These are phyloP conservation scores for Aleadryas rufinucha DNA, from an alignment of 2,113 vertebrate genomes.

Conservation along the genomic window DNA sequence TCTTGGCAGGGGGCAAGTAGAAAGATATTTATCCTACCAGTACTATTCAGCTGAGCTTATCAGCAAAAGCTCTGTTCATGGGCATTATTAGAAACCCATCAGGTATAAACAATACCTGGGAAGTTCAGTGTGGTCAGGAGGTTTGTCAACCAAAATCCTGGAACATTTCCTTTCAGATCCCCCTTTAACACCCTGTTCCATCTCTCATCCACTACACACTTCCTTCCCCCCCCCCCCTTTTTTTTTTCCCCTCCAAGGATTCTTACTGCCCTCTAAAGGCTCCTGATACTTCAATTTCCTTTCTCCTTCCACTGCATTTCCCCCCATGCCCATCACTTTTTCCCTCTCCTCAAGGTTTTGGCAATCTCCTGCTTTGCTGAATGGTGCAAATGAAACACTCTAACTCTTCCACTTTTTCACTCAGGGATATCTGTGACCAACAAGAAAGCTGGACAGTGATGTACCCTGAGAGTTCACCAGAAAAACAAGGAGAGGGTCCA, in stretches of 20 bases:
- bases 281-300: neutral
- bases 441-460: neutral
- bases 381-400: neutral
- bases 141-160: neutral
- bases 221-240: accelerated
- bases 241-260: neutral
- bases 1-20: neutral
- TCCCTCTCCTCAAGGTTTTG: neutral
- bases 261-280: constrained; percentile 46
- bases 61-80: neutral
- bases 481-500: neutral
- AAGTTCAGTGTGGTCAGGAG: neutral
- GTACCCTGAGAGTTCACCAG: neutral
- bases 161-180: neutral
- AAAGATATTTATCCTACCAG: neutral
- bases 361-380: neutral
- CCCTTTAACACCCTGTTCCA: neutral
- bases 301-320: neutral
- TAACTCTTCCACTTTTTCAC: neutral
- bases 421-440: neutral
- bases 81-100: neutral
- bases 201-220: neutral
- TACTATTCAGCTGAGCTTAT: neutral
- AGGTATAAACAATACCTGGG: neutral
- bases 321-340: neutral